Evolutionary conservation across 2,797 vertebrate species (phyloP), one percentile per base, ranked within the genome.

Genomic region (Chrosomus eos): DNA sequence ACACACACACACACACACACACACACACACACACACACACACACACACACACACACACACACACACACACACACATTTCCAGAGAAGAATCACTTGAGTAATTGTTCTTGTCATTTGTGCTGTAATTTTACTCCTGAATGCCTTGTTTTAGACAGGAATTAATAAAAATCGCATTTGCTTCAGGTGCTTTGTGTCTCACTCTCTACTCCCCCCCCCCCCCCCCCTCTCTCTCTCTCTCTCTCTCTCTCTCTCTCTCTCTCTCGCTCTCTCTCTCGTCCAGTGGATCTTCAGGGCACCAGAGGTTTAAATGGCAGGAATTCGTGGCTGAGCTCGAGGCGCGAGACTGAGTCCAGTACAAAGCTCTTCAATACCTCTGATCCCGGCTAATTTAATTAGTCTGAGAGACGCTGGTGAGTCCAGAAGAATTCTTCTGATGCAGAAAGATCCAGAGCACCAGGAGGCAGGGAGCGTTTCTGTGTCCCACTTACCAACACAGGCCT

Each of bases 301-400:
- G 94, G 95, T 94, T 96, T 97, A 97, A 98, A 98, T 97, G 97
- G 97, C 97, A 97, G 96, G 97, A 96, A 97, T 97, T 97, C 96
- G 96, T 97, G 97, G 95, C 95, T 94, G 96, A 97, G 97, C 96
- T 94, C 94, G 93, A 95, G 96, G 96, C 81, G 48, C 97, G 97
- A 98, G 97, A 97, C 97, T 97, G 97, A 97, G 97, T 97, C 97
- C 96, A 96, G 96, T 96, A 98, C 97, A 97, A 98, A 98, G 97
- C 96, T 90, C 95, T 96, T 98, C 97, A 97, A 97, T 98, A 96
- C 95, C 97, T 97, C 97, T 98, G 97, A 98, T 98, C 97, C 96
- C 95, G 96, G 97, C 96, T 99, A 98, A 98, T 99, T 99, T 97
- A 99, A 99, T 99, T 99, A 99, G 97, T 96, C 97, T 96, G 96